These are phyloP conservation scores for Margaritifera margaritifera DNA, from an alignment of 2,888 invertebrate genomes.

Conservation along the genomic window DNA sequence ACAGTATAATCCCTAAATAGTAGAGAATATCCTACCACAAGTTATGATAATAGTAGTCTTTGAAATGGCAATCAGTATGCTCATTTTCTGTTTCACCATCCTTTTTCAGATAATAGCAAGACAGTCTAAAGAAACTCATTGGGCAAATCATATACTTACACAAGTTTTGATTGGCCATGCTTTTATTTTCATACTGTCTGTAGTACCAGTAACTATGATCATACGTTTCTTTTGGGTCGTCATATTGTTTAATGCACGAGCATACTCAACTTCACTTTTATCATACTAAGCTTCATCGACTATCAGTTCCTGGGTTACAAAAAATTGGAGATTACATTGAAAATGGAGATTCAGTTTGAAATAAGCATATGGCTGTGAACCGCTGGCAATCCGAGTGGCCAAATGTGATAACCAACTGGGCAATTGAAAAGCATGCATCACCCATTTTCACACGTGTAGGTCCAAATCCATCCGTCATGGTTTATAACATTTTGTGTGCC, in stretches of 20 bases:
- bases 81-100: neutral
- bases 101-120: neutral
- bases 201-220: too few species aligned
- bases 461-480: too few species aligned
- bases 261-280: too few species aligned
- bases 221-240: too few species aligned
- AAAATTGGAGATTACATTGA: too few species aligned
- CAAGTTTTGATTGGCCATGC: too few species aligned
- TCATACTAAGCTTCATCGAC: too few species aligned
- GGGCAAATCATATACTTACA: constrained; percentile 7
- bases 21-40: constrained; percentile 10
- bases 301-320: too few species aligned
- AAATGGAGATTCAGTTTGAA: too few species aligned
- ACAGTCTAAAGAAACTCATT: constrained; percentile 2
- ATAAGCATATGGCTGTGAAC: neutral
- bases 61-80: neutral
- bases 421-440: neutral
- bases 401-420: constrained; percentile 6
- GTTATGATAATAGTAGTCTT: neutral
- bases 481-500: too few species aligned
- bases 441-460: too few species aligned
- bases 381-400: constrained; percentile 6
- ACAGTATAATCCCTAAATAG: constrained; percentile 4
- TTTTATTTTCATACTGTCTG: too few species aligned
- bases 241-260: constrained; percentile 1